phyloP scores from a whole-genome alignment of 2,113 vertebrate genomes.

The Oreochromis spilurus region DNA sequence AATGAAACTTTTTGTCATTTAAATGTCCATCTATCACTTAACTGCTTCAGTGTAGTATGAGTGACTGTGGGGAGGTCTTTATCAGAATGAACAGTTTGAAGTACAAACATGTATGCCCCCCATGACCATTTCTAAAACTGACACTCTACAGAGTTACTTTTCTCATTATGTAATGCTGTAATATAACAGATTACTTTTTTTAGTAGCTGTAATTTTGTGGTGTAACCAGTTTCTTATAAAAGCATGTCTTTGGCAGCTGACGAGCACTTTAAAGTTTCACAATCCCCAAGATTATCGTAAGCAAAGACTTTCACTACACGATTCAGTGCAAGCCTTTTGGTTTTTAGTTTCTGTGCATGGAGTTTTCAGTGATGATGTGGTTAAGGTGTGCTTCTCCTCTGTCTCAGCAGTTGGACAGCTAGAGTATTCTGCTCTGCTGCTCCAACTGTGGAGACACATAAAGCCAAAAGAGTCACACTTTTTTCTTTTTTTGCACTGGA shows the following conservation, averaged over 20 bases:
- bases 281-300: background rate
- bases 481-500: background rate
- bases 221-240: background rate
- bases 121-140: background rate
- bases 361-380: background rate
- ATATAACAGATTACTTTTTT: background rate
- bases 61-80: background rate
- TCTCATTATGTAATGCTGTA: background rate
- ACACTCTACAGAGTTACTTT: accelerated
- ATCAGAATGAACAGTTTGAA: background rate
- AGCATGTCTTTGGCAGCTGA: background rate
- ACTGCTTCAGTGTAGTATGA: accelerated
- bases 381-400: background rate
- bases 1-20: background rate
- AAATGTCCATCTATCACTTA: background rate
- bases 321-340: background rate
- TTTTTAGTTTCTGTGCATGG: background rate
- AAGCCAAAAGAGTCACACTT: background rate
- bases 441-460: background rate
- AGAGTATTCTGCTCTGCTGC: background rate
- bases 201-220: background rate
- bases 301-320: background rate
- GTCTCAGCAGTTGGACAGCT: background rate
- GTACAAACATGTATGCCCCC: background rate
- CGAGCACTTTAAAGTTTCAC: background rate